Evolutionary conservation across 2,797 vertebrate genomes (phyloP).

Genomic region (Euphonia xanthogaster): DNA sequence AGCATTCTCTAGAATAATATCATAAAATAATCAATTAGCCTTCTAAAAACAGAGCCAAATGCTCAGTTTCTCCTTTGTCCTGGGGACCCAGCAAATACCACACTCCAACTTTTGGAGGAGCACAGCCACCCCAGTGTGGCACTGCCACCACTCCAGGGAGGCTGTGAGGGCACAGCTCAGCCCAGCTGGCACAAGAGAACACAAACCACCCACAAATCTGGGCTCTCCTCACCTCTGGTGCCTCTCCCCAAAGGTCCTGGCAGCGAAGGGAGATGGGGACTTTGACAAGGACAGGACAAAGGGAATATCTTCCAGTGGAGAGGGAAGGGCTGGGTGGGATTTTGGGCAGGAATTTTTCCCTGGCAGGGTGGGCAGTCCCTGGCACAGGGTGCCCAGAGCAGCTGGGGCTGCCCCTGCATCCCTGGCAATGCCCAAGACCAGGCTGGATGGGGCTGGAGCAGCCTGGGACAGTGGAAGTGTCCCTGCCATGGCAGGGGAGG

Average conservation of each 20-base stretch:
- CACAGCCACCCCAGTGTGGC: background rate
- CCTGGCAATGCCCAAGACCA: background rate
- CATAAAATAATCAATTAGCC: no score
- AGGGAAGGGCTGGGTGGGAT: background rate
- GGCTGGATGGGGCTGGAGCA: accelerated
- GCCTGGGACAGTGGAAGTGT: accelerated
- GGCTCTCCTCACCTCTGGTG: background rate
- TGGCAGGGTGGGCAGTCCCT: background rate
- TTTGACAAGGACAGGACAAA: background rate
- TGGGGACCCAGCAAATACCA: no score
- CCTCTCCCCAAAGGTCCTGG: background rate
- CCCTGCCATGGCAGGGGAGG: background rate
- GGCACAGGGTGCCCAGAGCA: background rate
- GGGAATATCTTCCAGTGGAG: background rate
- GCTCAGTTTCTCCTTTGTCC: no score
- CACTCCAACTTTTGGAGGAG: background rate
- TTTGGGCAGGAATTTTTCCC: background rate
- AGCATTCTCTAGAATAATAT: no score
- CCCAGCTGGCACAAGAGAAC: background rate
- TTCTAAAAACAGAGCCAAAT: no score
- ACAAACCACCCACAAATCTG: background rate
- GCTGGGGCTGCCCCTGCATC: background rate
- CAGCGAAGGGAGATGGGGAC: background rate
- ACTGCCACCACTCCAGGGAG: background rate
- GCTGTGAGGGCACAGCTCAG: background rate